Evolutionary conservation across 2,888 invertebrate species (phyloP).

Genomic region (Lagria hirta): DNA sequence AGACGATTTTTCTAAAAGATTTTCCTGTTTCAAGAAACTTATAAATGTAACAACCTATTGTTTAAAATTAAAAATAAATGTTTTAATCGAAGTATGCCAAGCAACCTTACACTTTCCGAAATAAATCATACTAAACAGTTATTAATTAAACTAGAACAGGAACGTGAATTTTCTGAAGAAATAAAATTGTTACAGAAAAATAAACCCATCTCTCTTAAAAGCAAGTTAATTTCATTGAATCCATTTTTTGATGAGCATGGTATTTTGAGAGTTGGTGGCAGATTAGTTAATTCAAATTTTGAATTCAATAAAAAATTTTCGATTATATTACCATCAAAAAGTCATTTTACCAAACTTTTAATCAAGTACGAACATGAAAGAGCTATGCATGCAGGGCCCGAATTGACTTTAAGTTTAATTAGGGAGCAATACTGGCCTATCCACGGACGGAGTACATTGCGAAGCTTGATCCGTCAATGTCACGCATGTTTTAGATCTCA

Average conservation of each 20-base stretch:
- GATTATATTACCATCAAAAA: not conserved
- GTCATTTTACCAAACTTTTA: not conserved
- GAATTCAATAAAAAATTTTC: slow-evolving; percentile 8
- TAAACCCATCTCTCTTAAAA: not conserved
- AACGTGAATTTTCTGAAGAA: not conserved
- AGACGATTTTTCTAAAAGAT: not conserved
- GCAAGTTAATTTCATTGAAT: not conserved
- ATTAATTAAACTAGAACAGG: not conserved
- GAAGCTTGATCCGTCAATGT: too few species aligned
- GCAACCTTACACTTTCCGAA: not conserved
- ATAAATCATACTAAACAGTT: not conserved
- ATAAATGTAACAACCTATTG: not conserved
- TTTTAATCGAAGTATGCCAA: not conserved
- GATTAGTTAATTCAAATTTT: slow-evolving; percentile 1
- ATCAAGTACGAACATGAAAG: not conserved
- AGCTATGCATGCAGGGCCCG: slow-evolving; percentile 13
- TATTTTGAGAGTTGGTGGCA: slow-evolving; percentile 3
- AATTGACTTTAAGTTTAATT: slow-evolving; percentile 16
- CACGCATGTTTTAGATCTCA: too few species aligned
- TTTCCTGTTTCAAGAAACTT: slow-evolving; percentile 4
- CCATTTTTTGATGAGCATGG: not conserved
- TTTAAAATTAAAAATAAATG: slow-evolving; percentile 4
- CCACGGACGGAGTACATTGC: too few species aligned
- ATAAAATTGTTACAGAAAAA: not conserved
- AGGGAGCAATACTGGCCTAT: slow-evolving; percentile 25